These are phyloP conservation scores for Taurulus bubalis DNA, from an alignment of 2,113 vertebrate species.

Conservation along the genomic window DNA sequence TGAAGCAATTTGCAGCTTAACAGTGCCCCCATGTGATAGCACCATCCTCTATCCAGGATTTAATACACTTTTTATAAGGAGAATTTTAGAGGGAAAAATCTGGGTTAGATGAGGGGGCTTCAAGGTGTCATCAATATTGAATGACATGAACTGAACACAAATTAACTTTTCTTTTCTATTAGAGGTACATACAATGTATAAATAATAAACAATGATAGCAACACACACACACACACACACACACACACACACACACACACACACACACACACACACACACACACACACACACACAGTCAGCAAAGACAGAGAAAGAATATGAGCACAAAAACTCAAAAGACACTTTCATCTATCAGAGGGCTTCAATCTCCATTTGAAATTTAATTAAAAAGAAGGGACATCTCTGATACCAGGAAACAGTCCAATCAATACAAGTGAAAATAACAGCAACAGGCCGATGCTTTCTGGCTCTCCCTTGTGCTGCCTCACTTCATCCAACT, in stretches of 20 bases:
- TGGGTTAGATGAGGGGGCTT: constrained; percentile 31
- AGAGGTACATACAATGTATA: neutral
- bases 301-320: neutral
- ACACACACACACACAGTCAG: neutral
- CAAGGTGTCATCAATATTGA: constrained; percentile 35
- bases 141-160: constrained; percentile 11
- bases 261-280: neutral
- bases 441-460: constrained; percentile 49
- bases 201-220: constrained; percentile 11
- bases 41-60: constrained; percentile 48
- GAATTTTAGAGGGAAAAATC: constrained; percentile 36
- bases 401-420: constrained; percentile 65
- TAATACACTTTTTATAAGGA: constrained; percentile 28
- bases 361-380: constrained; percentile 62
- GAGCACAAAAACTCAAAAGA: constrained; percentile 25
- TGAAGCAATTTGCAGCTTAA: constrained; percentile 85
- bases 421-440: constrained; percentile 73
- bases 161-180: neutral
- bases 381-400: constrained; percentile 77
- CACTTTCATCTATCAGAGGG: constrained; percentile 25
- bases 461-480: constrained; percentile 31
- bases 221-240: neutral
- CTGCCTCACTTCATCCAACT: constrained; percentile 47
- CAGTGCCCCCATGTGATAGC: constrained; percentile 90
- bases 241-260: neutral